phyloP scores from a whole-genome alignment of 2,113 vertebrate genomes.

The Beaufortia kweichowensis region DNA sequence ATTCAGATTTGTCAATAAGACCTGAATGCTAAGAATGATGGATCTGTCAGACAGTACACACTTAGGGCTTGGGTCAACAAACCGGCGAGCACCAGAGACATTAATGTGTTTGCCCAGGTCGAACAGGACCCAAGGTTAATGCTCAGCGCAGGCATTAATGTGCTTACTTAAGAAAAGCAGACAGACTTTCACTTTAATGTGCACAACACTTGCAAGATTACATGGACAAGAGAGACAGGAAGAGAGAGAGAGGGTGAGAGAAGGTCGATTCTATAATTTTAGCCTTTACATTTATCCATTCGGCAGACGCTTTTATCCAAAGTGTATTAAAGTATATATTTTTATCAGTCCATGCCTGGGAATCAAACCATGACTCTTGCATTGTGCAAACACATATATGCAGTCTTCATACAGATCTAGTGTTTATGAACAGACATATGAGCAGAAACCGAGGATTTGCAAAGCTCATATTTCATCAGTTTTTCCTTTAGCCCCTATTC shows the following conservation, averaged over 20 bases:
- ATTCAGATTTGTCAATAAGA: conserved; percentile 55
- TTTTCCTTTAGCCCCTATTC: conserved; percentile 29
- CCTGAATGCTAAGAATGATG: conserved; percentile 41
- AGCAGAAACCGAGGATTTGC: conserved; percentile 1
- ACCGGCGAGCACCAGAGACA: conserved; percentile 24
- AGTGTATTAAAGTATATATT: too few relatives aligned
- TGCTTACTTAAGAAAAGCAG: conserved; percentile 50
- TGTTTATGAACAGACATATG: background rate
- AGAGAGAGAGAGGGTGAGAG: background rate
- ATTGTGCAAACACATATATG: too few relatives aligned
- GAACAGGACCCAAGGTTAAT: conserved; percentile 43
- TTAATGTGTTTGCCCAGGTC: conserved; percentile 56
- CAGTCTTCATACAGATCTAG: background rate
- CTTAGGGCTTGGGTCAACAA: conserved; percentile 47
- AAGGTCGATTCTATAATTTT: too few relatives aligned
- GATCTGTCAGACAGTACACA: conserved; percentile 34
- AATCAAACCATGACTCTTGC: too few relatives aligned
- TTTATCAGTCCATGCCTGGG: too few relatives aligned
- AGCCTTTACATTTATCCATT: too few relatives aligned
- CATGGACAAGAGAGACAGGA: background rate
- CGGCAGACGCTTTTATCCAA: too few relatives aligned
- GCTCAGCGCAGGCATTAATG: conserved; percentile 39
- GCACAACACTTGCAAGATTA: background rate
- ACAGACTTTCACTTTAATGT: conserved; percentile 44
- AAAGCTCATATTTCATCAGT: conserved; percentile 33